A percentile compares a stretch with the other conserved stretches of the same genome.
These are phyloP conservation scores for Glandiceps talaboti DNA, from an alignment of 53 echinoderm and acorn worm genomes.

Conservation along the genomic window DNA sequence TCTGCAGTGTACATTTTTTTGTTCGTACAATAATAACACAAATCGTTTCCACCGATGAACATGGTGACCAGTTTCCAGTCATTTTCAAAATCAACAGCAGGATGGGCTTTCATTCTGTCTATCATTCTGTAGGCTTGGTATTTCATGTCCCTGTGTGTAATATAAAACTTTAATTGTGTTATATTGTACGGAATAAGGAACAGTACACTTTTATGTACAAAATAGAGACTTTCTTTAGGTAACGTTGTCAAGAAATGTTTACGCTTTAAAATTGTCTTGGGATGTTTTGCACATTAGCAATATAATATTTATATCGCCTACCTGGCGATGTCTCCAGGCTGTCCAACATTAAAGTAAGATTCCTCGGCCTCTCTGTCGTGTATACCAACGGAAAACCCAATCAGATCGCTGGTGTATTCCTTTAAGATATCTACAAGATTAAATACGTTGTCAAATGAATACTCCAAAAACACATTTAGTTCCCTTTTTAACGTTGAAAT, in stretches of 20 bases:
- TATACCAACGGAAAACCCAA: slow-evolving; percentile 49
- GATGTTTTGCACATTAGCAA: too few relatives aligned
- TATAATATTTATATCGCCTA: too few relatives aligned
- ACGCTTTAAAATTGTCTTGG: not conserved
- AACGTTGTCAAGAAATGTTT: not conserved
- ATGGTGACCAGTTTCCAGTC: slow-evolving; percentile 68
- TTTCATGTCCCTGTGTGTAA: slow-evolving; percentile 24
- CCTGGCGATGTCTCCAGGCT: slow-evolving; percentile 39
- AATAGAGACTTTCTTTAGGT: not conserved
- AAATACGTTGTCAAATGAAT: too few relatives aligned
- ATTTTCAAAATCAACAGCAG: slow-evolving; percentile 30
- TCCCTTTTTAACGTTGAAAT: too few relatives aligned
- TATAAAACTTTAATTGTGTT: too few relatives aligned
- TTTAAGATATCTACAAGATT: slow-evolving; percentile 46
- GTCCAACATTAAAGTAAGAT: slow-evolving; percentile 52
- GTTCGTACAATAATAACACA: slow-evolving; percentile 40
- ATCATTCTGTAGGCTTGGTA: slow-evolving; percentile 27
- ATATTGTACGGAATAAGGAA: too few relatives aligned
- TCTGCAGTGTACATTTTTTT: slow-evolving; percentile 18
- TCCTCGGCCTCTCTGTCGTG: slow-evolving; percentile 22
- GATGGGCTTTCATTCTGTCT: slow-evolving; percentile 24
- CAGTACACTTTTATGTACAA: too few relatives aligned
- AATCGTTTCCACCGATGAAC: slow-evolving; percentile 60
- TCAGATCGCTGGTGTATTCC: slow-evolving; percentile 42
- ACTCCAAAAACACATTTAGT: too few relatives aligned